Conservation (phyloP, 53 echinoderm and acorn worm genomes). For the Mesocentrotus franciscanus region DNA sequence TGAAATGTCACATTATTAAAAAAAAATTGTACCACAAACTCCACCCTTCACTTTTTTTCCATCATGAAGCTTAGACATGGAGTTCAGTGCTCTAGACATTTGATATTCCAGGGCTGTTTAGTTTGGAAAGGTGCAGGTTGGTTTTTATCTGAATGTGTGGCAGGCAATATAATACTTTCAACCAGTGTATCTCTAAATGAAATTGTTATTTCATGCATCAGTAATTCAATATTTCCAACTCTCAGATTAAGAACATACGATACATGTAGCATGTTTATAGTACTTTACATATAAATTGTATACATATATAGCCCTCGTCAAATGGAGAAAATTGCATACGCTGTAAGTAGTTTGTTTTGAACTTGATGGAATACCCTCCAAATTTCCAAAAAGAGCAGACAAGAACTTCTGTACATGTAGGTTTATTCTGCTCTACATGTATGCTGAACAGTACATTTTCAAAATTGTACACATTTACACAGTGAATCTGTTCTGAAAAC, state of each 20-base stretch:
- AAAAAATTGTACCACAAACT: neutral
- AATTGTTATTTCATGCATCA: neutral
- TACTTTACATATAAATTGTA: neutral
- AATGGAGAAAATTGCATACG: neutral
- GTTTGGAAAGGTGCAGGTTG: constrained; percentile 34
- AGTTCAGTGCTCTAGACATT: constrained; percentile 1
- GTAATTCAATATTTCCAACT: neutral
- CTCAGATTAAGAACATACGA: no score
- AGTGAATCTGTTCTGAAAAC: neutral
- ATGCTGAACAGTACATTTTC: no score
- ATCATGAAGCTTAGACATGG: neutral
- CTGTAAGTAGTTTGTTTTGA: no score
- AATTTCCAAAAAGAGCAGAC: no score
- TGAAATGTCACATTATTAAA: neutral
- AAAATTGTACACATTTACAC: no score
- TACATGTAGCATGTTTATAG: neutral
- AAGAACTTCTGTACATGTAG: no score
- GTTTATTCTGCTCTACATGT: no score
- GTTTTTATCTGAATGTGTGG: constrained; percentile 3
- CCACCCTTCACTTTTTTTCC: neutral
- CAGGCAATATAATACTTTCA: constrained; percentile 11
- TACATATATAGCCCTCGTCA: neutral
- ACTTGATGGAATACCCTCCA: no score
- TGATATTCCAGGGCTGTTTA: constrained; percentile 25
- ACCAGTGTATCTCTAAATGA: neutral